Conservation (phyloP, 2,113 vertebrate genomes). For the Bubalus kerabau region DNA sequence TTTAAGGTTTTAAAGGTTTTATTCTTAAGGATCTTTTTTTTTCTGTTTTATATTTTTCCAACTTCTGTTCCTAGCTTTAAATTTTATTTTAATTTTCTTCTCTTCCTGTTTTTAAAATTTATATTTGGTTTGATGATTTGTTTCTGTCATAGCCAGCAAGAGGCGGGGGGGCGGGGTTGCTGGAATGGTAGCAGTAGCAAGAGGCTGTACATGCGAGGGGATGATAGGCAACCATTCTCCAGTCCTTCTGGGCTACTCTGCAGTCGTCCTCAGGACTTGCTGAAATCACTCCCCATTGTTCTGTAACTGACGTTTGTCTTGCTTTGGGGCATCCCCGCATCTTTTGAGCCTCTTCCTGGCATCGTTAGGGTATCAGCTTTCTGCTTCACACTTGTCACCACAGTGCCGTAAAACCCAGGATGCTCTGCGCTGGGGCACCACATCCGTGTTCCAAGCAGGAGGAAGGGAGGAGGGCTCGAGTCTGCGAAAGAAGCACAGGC, state of each 20-base stretch:
- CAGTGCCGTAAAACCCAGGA: background rate
- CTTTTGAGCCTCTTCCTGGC: background rate
- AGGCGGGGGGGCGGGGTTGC: too few species aligned
- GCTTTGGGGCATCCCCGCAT: background rate
- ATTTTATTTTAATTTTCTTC: background rate
- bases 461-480: too few species aligned
- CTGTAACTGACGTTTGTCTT: background rate
- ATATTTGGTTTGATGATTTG: background rate
- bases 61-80: background rate
- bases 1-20: background rate
- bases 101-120: background rate
- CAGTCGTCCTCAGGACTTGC: background rate
- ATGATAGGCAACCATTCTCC: background rate
- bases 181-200: background rate
- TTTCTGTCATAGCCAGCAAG: background rate
- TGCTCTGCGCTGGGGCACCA: background rate
- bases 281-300: too few species aligned
- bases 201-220: background rate
- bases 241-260: background rate
- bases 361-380: background rate
- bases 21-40: background rate
- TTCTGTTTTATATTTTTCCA: background rate
- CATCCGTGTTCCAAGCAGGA: background rate
- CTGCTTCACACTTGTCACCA: background rate
- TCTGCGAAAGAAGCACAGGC: background rate